Evolutionary conservation across 2,888 invertebrate species (phyloP).

Genomic region (Lingula anatina): DNA sequence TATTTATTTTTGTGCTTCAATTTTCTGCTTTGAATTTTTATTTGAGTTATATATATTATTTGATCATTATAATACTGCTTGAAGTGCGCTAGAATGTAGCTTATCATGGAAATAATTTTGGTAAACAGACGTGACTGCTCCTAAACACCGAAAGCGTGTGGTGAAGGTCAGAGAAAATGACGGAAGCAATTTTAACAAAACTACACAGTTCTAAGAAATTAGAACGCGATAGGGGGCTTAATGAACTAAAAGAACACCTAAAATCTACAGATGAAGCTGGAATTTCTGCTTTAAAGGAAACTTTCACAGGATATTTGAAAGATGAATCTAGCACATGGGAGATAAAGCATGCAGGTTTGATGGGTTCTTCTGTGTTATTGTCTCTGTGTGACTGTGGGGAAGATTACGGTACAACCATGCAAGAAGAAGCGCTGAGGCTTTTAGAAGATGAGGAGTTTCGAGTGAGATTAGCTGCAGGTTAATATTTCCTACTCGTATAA

Average conservation of each 20-base stretch:
- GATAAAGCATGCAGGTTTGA: conserved; percentile 51
- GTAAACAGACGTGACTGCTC: too few relatives aligned
- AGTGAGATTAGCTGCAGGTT: conserved; percentile 54
- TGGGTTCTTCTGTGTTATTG: conserved; percentile 49
- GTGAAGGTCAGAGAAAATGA: too few relatives aligned
- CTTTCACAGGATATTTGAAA: conserved; percentile 22
- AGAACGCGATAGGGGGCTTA: conserved; percentile 45
- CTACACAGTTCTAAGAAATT: conserved; percentile 44
- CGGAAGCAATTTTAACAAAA: conserved; percentile 20
- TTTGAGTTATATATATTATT: too few relatives aligned
- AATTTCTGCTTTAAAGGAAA: conserved; percentile 23
- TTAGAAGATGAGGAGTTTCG: conserved; percentile 53
- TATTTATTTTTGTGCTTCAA: too few relatives aligned
- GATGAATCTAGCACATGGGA: conserved; percentile 48
- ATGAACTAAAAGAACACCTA: conserved; percentile 21
- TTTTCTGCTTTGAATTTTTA: too few relatives aligned
- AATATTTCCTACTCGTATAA: neutral
- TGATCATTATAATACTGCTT: too few relatives aligned
- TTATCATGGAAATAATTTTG: too few relatives aligned
- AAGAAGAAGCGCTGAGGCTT: conserved; percentile 31
- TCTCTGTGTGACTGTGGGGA: conserved; percentile 23
- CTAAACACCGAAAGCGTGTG: too few relatives aligned
- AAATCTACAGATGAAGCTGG: conserved; percentile 7
- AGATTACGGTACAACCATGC: conserved; percentile 32
- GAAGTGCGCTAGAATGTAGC: too few relatives aligned